A percentile compares a stretch with the other conserved stretches of the same genome.
These are phyloP conservation scores for Heliconius sara DNA, from an alignment of 2,888 invertebrate genomes.

Conservation along the genomic window DNA sequence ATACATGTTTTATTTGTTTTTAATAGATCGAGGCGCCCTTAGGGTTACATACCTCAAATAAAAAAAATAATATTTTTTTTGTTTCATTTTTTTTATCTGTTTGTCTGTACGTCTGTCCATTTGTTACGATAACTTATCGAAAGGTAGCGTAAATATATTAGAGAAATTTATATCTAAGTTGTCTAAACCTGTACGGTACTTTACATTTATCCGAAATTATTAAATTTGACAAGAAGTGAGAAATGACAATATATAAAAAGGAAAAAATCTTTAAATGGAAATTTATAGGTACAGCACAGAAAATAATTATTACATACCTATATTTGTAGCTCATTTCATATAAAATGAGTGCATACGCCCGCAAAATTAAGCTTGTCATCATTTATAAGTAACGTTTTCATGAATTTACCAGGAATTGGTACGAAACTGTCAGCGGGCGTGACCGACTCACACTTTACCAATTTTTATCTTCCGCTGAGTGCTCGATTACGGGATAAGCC, in stretches of 20 bases:
- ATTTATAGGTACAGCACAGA: background rate
- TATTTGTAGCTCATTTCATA: no score
- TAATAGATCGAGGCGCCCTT: background rate
- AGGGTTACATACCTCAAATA: background rate
- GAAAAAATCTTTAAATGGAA: background rate
- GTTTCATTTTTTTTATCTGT: no score
- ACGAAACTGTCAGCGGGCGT: background rate
- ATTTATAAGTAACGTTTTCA: no score
- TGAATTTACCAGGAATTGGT: no score
- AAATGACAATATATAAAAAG: background rate
- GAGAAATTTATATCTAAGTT: background rate
- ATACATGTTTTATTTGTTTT: conserved; percentile 34
- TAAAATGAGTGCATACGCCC: no score
- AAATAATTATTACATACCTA: no score
- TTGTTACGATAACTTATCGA: no score
- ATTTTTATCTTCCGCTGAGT: conserved; percentile 14
- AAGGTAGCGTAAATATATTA: no score
- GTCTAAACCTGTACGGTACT: background rate
- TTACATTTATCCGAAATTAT: no score
- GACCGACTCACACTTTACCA: background rate
- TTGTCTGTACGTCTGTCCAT: background rate
- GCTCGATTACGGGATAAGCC: conserved; percentile 16
- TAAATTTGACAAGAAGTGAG: no score
- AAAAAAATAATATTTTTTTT: no score
- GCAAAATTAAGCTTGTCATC: no score